Conservation (phyloP, 2,797 vertebrate species). For the Chiroxiphia lanceolata region DNA sequence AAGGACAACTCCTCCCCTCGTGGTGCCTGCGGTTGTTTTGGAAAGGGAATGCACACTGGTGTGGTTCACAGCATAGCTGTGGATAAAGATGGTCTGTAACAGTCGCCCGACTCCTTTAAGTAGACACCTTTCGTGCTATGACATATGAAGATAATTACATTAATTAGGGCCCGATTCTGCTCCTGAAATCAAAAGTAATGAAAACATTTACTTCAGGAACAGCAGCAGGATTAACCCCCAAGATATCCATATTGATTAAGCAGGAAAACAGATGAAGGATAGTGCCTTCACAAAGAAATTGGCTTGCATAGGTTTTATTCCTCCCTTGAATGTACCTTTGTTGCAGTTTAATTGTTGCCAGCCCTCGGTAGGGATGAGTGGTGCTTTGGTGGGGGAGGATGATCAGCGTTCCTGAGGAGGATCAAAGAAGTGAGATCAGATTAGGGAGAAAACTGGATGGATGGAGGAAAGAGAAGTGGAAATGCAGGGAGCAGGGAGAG, state of each 20-base stretch:
- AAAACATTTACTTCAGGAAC: neutral
- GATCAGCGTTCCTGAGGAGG: neutral
- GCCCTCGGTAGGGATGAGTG: neutral
- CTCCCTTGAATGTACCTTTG: neutral
- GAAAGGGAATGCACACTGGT: conserved; percentile 14
- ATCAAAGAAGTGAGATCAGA: conserved; percentile 26
- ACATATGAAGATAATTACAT: neutral
- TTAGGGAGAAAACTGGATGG: neutral
- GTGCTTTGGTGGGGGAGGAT: conserved; percentile 3
- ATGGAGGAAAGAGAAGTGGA: neutral
- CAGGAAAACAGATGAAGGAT: neutral
- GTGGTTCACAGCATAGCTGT: neutral
- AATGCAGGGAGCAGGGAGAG: neutral
- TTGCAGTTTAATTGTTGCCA: neutral
- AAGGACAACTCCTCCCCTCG: conserved; percentile 38
- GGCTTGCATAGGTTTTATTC: neutral
- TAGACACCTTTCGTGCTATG: neutral
- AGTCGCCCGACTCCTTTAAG: neutral
- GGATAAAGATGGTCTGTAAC: neutral
- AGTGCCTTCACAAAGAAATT: neutral
- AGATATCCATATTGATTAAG: neutral
- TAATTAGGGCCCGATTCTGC: neutral
- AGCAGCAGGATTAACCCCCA: neutral
- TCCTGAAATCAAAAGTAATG: conserved; percentile 5
- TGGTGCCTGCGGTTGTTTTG: conserved; percentile 8